Conservation (phyloP, 2,797 vertebrate genomes). For the Ispidina lecontei region DNA sequence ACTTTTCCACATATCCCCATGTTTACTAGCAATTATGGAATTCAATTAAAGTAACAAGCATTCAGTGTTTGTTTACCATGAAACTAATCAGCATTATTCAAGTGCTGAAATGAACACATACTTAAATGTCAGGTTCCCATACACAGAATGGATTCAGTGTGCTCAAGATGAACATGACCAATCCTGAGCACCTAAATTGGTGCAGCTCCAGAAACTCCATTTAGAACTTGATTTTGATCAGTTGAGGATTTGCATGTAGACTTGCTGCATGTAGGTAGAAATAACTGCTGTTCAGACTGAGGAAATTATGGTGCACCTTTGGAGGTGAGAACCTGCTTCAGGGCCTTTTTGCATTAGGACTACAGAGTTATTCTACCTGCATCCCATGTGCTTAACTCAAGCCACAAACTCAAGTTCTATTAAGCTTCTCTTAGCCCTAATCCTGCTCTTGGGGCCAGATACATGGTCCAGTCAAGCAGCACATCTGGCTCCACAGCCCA, state of each 20-base stretch:
- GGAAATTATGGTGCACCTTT: not conserved
- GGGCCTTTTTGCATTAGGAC: not conserved
- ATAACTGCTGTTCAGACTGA: not conserved
- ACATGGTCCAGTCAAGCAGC: not conserved
- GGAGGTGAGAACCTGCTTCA: not conserved
- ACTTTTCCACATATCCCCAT: not conserved
- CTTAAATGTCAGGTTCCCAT: not conserved
- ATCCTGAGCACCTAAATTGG: fast-evolving
- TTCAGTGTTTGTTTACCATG: not conserved
- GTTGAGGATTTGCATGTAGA: not conserved
- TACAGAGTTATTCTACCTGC: not conserved
- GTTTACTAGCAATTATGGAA: not conserved
- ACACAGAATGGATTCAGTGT: not conserved
- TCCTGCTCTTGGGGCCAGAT: not conserved
- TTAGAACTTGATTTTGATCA: not conserved
- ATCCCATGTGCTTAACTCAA: not conserved
- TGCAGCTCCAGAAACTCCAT: not conserved
- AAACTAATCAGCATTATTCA: not conserved
- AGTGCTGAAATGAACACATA: not conserved
- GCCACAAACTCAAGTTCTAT: not conserved
- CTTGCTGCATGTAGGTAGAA: not conserved
- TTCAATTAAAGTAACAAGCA: conserved; percentile 40
- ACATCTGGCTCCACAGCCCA: fast-evolving
- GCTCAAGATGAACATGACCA: not conserved
- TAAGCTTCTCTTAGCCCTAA: not conserved